Conservation (phyloP, 2,888 invertebrate species). For the Melangyna quadrimaculata region DNA sequence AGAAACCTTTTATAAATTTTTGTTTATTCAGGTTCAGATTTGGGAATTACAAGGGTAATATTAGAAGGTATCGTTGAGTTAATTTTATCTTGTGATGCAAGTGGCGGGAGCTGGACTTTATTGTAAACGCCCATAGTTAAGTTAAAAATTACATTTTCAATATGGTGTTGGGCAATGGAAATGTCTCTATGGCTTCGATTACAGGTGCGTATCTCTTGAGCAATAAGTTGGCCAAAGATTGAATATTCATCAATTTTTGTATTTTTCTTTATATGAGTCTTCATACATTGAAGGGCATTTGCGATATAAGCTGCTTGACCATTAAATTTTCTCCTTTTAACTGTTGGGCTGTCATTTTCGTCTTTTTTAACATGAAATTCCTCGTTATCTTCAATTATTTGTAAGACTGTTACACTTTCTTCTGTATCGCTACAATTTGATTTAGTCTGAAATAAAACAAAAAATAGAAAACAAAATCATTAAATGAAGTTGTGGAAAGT, state of each 20-base stretch:
- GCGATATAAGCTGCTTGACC: background rate
- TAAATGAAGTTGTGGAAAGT: no score
- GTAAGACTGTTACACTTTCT: background rate
- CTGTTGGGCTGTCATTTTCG: background rate
- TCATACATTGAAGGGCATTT: slow-evolving; percentile 7
- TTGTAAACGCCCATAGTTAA: slow-evolving; percentile 5
- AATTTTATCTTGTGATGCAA: no score
- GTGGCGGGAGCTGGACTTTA: background rate
- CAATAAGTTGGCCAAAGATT: slow-evolving; percentile 15
- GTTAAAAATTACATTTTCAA: slow-evolving; percentile 19
- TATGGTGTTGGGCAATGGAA: slow-evolving; percentile 13
- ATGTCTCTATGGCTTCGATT: background rate
- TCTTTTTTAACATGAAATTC: background rate
- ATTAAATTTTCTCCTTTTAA: background rate
- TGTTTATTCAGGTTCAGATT: background rate
- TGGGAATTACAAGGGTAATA: background rate
- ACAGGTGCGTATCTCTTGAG: slow-evolving; percentile 8
- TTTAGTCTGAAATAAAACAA: no score
- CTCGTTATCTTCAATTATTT: background rate
- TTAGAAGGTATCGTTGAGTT: background rate
- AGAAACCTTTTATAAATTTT: background rate
- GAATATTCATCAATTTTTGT: slow-evolving; percentile 20
- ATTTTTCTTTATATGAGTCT: background rate
- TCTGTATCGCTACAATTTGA: background rate
- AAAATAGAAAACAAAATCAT: no score